Evolutionary conservation across 2,888 invertebrate genomes (phyloP), one percentile per base, ranked within the genome.

Genomic region (Stenoptilia bipunctidactyla): DNA sequence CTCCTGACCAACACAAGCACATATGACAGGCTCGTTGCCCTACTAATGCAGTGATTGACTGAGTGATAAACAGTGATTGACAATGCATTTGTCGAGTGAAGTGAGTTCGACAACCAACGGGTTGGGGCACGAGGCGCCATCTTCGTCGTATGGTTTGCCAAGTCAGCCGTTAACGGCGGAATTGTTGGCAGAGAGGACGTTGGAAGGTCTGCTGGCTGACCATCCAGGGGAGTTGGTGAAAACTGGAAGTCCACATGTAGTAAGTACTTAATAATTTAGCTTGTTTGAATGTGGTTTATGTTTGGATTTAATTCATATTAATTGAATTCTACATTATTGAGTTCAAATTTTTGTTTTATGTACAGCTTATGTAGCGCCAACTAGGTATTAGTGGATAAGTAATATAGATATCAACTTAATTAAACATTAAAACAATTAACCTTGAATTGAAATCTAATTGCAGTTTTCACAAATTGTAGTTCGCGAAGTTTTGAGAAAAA

Each of bases 221-320:
- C 96, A 96, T 79, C 95, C 96, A 2, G 96, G 96, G 13, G 95
- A 96, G 76, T 83, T 98, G 50, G 91, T 97, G 44, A 88, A 96
- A 65, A 98, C 98, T 50, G 98, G 97, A n/a, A 90, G 93, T 63
- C 97, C 97, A 1, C 92, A 96, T 84, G 92, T 98, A 70, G 92
- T 97, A 56, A 82, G 85, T 75, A 20, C 20, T 20, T n/a, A n/a
- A n/a, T n/a, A n/a, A n/a, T n/a, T n/a, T n/a, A n/a, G n/a, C n/a
- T n/a, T n/a, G n/a, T n/a, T n/a, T n/a, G n/a, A n/a, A n/a, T n/a
- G n/a, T n/a, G n/a, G n/a, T n/a, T n/a, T n/a, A n/a, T n/a, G n/a
- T n/a, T n/a, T n/a, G n/a, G n/a, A n/a, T n/a, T n/a, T n/a, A n/a
- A n/a, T n/a, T n/a, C n/a, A n/a, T n/a, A n/a, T n/a, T n/a, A n/a